These are phyloP conservation scores for Hoplostethus atlanticus DNA, from an alignment of 2,797 vertebrate species.

Conservation along the genomic window DNA sequence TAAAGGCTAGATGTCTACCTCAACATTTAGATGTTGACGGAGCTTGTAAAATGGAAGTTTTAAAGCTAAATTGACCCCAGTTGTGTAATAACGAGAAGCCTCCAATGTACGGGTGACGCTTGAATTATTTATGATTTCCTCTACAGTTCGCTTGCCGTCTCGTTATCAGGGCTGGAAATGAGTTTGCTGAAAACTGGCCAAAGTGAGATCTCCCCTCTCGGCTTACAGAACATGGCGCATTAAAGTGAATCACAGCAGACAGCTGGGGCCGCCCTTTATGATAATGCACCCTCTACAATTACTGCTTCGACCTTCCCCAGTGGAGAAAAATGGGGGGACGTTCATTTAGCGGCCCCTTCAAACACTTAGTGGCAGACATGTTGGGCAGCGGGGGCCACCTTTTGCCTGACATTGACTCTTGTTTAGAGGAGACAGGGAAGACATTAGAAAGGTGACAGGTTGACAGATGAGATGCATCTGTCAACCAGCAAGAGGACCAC, in stretches of 20 bases:
- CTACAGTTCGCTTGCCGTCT: slow-evolving; percentile 55
- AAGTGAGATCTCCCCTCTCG: slow-evolving; percentile 70
- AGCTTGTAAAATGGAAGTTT: slow-evolving; percentile 51
- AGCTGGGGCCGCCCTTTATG: slow-evolving; percentile 87
- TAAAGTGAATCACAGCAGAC: slow-evolving; percentile 87
- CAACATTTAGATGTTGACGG: slow-evolving; percentile 10
- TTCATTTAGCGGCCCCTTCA: slow-evolving; percentile 77
- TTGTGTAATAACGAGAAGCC: slow-evolving; percentile 52
- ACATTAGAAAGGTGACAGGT: slow-evolving; percentile 67
- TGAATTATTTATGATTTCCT: slow-evolving; percentile 76
- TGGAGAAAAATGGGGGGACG: slow-evolving; percentile 80
- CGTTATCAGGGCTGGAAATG: slow-evolving; percentile 64
- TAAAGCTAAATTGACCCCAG: slow-evolving; percentile 57
- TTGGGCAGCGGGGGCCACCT: slow-evolving; percentile 76
- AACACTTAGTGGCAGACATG: slow-evolving; percentile 85
- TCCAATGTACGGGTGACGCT: slow-evolving; percentile 31
- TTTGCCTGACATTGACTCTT: slow-evolving; percentile 75
- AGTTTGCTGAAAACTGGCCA: slow-evolving; percentile 77
- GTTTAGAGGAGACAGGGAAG: slow-evolving; percentile 69
- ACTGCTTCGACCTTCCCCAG: slow-evolving; percentile 88
- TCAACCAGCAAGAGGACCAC: slow-evolving; percentile 50
- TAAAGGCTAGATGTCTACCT: slow-evolving; percentile 4
- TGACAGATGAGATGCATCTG: slow-evolving; percentile 66
- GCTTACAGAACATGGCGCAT: slow-evolving; percentile 72
- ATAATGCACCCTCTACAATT: slow-evolving; percentile 87